These are phyloP conservation scores for Serripes groenlandicus DNA, from an alignment of 2,888 invertebrate genomes.

Conservation along the genomic window DNA sequence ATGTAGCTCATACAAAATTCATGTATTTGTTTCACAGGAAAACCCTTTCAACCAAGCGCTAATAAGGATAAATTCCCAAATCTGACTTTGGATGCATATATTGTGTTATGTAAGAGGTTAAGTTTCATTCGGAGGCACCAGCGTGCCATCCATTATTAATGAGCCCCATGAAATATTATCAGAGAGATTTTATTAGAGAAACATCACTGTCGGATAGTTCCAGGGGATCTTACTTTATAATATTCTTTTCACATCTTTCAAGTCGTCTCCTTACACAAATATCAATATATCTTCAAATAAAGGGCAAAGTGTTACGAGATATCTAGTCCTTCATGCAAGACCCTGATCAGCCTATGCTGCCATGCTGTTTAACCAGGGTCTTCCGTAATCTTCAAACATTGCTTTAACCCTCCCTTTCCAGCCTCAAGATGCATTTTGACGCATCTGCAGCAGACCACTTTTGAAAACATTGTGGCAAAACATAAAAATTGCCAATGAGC, in stretches of 20 bases:
- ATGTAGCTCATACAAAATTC: constrained; percentile 16
- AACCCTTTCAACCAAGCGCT: constrained; percentile 4
- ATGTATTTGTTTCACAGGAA: constrained; percentile 14
- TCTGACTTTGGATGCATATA: constrained; percentile 1
- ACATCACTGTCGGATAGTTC: neutral
- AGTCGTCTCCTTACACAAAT: too few relatives aligned
- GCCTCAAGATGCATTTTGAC: neutral
- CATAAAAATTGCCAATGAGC: neutral
- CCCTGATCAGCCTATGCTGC: too few relatives aligned
- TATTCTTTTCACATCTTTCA: neutral
- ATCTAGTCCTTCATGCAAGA: too few relatives aligned
- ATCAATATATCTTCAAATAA: too few relatives aligned
- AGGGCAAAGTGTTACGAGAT: too few relatives aligned
- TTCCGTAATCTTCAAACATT: too few relatives aligned
- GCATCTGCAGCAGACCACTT: neutral
- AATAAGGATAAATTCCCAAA: constrained; percentile 19
- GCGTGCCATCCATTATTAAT: constrained; percentile 1
- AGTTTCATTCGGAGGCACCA: neutral
- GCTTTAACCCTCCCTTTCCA: too few relatives aligned
- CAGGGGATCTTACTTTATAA: neutral
- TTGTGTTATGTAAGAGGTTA: neutral
- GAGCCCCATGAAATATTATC: constrained; percentile 10
- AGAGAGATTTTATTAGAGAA: constrained; percentile 10
- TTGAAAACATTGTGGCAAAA: neutral
- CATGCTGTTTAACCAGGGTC: too few relatives aligned